Evolutionary conservation across 2,113 vertebrate species (phyloP).

Genomic region (Cryptomyrus ogoouensis): DNA sequence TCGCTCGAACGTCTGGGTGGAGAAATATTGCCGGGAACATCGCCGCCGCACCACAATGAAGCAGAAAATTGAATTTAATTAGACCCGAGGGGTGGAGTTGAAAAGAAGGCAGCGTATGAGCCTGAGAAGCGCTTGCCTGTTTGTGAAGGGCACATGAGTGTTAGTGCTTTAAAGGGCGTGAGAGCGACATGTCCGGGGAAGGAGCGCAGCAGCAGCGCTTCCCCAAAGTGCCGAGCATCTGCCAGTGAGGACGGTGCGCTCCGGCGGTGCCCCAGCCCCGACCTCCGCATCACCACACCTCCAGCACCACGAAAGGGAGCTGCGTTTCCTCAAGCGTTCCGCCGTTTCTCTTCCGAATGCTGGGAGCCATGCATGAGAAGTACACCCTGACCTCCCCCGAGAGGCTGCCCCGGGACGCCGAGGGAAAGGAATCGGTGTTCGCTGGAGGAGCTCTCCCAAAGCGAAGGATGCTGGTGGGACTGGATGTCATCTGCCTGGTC

Average conservation of each 20-base stretch:
- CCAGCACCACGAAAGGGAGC: neutral
- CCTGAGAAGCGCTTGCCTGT: neutral
- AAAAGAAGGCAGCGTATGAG: neutral
- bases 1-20: no score
- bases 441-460: constrained; percentile 43
- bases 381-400: neutral
- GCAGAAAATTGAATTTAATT: neutral
- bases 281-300: neutral
- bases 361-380: constrained; percentile 8
- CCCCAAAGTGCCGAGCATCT: neutral
- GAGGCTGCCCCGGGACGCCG: constrained; percentile 19
- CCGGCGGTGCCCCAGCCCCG: neutral
- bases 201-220: neutral
- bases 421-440: constrained; percentile 33
- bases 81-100: neutral
- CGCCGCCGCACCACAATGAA: neutral
- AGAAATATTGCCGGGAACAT: neutral
- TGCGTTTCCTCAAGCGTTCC: neutral
- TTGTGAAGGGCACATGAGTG: neutral
- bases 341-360: neutral
- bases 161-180: neutral
- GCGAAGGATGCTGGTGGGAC: constrained; percentile 46
- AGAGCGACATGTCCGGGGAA: neutral
- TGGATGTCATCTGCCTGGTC: constrained; percentile 52
- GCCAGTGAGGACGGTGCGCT: neutral